Percentiles rank a stretch among this genome's conserved stretches.
phyloP scores from a whole-genome alignment of 2,113 vertebrate genomes.

The Nothobranchius kuhntae region DNA sequence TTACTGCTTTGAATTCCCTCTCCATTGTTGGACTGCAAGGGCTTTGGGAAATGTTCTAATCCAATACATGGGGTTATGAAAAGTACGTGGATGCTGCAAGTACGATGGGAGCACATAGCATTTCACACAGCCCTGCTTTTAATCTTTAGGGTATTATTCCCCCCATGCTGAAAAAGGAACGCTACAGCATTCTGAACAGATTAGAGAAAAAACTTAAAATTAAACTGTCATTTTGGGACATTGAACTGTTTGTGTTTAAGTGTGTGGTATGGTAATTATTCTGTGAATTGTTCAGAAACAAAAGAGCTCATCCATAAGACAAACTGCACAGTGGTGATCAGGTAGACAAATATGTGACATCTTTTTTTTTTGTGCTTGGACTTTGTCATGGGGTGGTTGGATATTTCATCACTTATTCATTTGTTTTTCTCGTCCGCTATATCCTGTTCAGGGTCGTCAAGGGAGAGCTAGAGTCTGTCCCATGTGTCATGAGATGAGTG shows the following conservation, averaged over 20 bases:
- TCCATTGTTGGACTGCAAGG: conserved; percentile 48
- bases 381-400: conserved; percentile 1
- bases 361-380: not conserved
- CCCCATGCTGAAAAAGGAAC: conserved; percentile 35
- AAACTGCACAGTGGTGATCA: conserved; percentile 14
- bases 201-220: conserved; percentile 28
- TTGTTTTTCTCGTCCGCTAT: not conserved
- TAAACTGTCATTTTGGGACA: conserved; percentile 18
- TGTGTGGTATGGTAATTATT: not conserved
- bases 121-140: conserved; percentile 48
- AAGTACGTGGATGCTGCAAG: conserved; percentile 63
- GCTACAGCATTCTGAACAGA: conserved; percentile 46
- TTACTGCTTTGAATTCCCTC: conserved; percentile 55
- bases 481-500: not conserved
- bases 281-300: not conserved
- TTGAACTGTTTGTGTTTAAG: conserved; percentile 11
- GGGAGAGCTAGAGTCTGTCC: not conserved
- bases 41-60: conserved; percentile 63
- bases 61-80: conserved; percentile 61
- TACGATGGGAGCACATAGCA: conserved; percentile 51
- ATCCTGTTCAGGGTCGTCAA: not conserved
- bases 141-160: conserved; percentile 69
- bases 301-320: conserved; percentile 1
- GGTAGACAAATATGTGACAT: conserved; percentile 14
- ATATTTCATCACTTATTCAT: conserved; percentile 11